phyloP scores from a whole-genome alignment of 2,888 invertebrate genomes.

The Metallyticus violacea region DNA sequence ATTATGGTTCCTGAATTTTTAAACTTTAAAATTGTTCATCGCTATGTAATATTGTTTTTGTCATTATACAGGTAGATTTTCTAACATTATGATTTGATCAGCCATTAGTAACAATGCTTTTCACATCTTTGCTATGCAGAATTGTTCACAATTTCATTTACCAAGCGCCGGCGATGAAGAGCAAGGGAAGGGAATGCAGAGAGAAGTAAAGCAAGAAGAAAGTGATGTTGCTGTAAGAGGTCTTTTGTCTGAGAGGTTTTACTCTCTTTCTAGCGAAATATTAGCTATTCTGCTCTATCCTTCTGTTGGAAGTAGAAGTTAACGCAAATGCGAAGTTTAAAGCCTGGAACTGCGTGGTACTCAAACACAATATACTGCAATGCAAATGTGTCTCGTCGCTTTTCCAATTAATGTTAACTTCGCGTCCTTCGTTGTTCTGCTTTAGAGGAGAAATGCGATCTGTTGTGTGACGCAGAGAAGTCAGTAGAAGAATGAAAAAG shows the following conservation, averaged over 20 bases:
- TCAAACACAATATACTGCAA: background rate
- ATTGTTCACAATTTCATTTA: background rate
- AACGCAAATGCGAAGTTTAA: background rate
- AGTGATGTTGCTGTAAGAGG: background rate
- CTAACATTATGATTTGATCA: background rate
- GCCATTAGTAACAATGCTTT: background rate
- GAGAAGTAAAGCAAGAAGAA: background rate
- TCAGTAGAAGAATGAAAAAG: no score
- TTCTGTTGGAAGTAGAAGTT: background rate
- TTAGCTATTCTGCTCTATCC: background rate
- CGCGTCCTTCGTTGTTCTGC: background rate
- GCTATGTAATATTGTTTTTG: no score
- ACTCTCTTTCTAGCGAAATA: background rate
- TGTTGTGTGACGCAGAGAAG: no score
- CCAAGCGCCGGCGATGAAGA: background rate
- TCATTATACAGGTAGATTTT: no score
- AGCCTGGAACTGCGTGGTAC: background rate
- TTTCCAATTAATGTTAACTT: background rate
- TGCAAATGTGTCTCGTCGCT: background rate
- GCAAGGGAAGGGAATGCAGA: background rate
- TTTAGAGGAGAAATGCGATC: no score
- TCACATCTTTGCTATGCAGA: background rate
- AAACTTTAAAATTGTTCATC: no score
- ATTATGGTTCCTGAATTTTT: no score
- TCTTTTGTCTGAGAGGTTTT: background rate